Evolutionary conservation across 2,888 invertebrate genomes (phyloP).

Genomic region (Eledona agricola): DNA sequence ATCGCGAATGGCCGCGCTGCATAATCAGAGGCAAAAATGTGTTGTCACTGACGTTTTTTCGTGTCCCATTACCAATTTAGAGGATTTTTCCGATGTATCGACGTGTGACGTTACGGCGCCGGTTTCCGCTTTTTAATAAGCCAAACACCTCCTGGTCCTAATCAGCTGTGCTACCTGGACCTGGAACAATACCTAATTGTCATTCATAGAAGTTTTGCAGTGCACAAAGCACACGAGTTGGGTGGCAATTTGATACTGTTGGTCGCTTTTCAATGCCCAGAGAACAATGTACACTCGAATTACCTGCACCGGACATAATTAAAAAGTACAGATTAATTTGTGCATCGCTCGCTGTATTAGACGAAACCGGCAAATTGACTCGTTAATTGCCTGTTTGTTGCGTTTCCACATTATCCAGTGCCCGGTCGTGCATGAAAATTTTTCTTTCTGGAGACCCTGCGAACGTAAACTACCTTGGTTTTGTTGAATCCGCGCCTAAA

Average conservation of each 20-base stretch:
- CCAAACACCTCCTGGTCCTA: constrained; percentile 35
- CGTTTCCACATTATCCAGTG: constrained; percentile 19
- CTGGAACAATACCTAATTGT: constrained; percentile 32
- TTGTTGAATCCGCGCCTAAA: constrained; percentile 3
- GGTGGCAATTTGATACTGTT: constrained; percentile 51
- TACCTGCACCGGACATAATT: constrained; percentile 34
- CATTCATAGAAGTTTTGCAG: constrained; percentile 30
- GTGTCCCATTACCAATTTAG: no score
- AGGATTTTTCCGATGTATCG: constrained; percentile 19
- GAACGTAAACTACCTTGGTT: constrained; percentile 9
- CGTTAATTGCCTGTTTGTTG: constrained; percentile 13
- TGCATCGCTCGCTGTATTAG: no score
- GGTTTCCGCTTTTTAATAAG: constrained; percentile 44
- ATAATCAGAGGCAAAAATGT: no score
- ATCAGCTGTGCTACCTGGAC: constrained; percentile 41
- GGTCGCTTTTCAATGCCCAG: constrained; percentile 48
- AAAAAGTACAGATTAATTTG: constrained; percentile 34
- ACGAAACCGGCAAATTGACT: constrained; percentile 1
- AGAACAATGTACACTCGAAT: constrained; percentile 44
- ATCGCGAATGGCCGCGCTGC: no score
- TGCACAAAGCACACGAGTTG: constrained; percentile 40
- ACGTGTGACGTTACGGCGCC: constrained; percentile 26
- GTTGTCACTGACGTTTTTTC: no score
- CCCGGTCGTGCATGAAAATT: no score
- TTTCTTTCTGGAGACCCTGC: no score